Evolutionary conservation across 1,140 invertebrate genomes (phyloP), one percentile per base, ranked within the genome.

Genomic region (Drosophila athabasca): DNA sequence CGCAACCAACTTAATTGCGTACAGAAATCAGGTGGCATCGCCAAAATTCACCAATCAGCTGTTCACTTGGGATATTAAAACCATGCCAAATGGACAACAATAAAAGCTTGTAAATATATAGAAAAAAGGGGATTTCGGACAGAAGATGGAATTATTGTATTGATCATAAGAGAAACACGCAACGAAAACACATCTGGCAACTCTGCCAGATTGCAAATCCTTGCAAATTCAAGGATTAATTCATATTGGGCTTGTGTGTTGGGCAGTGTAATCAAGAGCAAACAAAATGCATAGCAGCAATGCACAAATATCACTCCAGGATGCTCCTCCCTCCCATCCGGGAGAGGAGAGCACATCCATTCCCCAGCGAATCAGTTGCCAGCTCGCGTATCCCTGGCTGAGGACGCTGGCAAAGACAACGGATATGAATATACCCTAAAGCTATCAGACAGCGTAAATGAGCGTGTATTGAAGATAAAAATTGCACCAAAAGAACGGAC

Each of bases 401-500:
- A 19, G 58, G 35, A 35, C 31, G 31, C 11, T 39, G 35, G 35
- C 35, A 75, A 80, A 83, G 69, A 82, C 79, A 88, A 77, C 84
- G 84, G 84, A 89, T 89, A 89, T 89, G 84, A 80, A 80, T 83
- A 83, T 80, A 79, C 84, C 85, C 80, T 64, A 60, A 79, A 83
- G 84, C 84, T 66, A 79, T 84, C 85, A 89, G 85, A 89, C 84
- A 71, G 85, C 71, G 85, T 76, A 84, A 84, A 89, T 89, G 84
- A 84, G 85, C 85, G 85, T 89, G 75, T 81, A 84, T 67, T 89
- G 74, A 69, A 81, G 77, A 81, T 79, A 75, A 77, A 89, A 84
- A 76, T 82, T 73, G 72, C 69, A 74, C 24, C 73, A 58, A 58
- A 79, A 57, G 66, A 52, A 22, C 51, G 43, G 15, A 58, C 51